phyloP scores from a whole-genome alignment of 2,888 invertebrate species.

The Ennomos quercinarius region DNA sequence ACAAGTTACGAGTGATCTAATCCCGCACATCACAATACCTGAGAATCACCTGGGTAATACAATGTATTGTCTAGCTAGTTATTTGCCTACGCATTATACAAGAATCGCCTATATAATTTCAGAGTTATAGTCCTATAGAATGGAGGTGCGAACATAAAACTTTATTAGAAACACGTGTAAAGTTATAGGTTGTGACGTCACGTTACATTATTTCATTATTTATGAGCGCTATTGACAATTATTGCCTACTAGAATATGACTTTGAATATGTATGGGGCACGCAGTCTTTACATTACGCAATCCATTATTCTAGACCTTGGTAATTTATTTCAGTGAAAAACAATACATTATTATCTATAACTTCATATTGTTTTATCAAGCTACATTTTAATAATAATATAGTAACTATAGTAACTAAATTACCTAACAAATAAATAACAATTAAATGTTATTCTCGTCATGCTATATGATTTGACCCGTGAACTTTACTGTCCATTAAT shows the following conservation, averaged over 20 bases:
- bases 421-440: too few species aligned
- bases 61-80: slow-evolving; percentile 36
- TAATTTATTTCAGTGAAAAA: too few species aligned
- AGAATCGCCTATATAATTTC: slow-evolving; percentile 75
- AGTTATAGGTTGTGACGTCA: slow-evolving; percentile 60
- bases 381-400: too few species aligned
- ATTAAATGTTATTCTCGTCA: too few species aligned
- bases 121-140: slow-evolving; percentile 74
- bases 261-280: slow-evolving; percentile 30
- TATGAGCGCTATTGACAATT: slow-evolving; percentile 38
- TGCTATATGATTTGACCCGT: too few species aligned
- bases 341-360: too few species aligned
- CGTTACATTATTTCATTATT: slow-evolving; percentile 50
- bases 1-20: slow-evolving; percentile 18
- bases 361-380: too few species aligned
- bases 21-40: slow-evolving; percentile 6
- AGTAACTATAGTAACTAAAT: too few species aligned
- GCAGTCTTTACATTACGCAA: slow-evolving; percentile 1
- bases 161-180: slow-evolving; percentile 81
- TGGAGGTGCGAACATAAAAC: slow-evolving; percentile 75
- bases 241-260: slow-evolving; percentile 26
- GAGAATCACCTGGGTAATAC: slow-evolving; percentile 2
- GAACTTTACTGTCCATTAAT: neutral
- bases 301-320: neutral
- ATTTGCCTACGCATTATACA: slow-evolving; percentile 59